Evolutionary conservation across 2,113 vertebrate genomes (phyloP), one percentile per base, ranked within the genome.

Genomic region (Cavia aperea): DNA sequence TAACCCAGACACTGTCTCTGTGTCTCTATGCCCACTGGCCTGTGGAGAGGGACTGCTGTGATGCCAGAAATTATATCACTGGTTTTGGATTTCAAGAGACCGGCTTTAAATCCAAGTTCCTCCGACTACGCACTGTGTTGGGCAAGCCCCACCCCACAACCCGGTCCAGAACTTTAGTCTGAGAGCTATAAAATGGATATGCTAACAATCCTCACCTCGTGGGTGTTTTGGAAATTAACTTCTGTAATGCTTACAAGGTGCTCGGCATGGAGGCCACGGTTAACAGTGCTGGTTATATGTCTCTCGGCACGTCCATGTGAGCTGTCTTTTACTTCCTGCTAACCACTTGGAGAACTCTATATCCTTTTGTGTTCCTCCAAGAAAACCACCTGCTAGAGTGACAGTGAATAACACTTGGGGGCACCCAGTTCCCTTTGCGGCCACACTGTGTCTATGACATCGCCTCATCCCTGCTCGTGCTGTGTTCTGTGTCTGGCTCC

Each of bases 201-300:
- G 68, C 72, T 86, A 78, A 66, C n/a, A 43, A 63, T 65, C 58
- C n/a, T 86, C 31, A 91, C 56, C 36, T 54, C 62, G 12, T 58
- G 85, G 88, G 46, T 63, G 70, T 56, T 86, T 75, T 70, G 75
- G 86, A 86, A 89, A 84, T 83, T 51, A 94, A 82, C 81, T 70
- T 68, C n/a, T 66, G 1, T 54, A 23, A 79, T 68, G 81, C 56
- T 88, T 83, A 36, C 63, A 65, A 56, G 66, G 39, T 29, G 51
- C 90, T 83, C 92, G 62, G 73, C 66, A 26, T 19, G 43, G 63
- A 39, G 31, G 65, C 58, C 11, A 0, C 33, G 43, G 18, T 39
- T 39, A 39, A 39, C 77, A 63, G 19, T 43, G 81, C 63, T 68
- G 6, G 63, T 33, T 51, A 26, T 72, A 56, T 72, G 81, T 87